Evolutionary conservation across 2,113 vertebrate species (phyloP), one percentile per base, ranked within the genome.

Genomic region (Mus pahari): DNA sequence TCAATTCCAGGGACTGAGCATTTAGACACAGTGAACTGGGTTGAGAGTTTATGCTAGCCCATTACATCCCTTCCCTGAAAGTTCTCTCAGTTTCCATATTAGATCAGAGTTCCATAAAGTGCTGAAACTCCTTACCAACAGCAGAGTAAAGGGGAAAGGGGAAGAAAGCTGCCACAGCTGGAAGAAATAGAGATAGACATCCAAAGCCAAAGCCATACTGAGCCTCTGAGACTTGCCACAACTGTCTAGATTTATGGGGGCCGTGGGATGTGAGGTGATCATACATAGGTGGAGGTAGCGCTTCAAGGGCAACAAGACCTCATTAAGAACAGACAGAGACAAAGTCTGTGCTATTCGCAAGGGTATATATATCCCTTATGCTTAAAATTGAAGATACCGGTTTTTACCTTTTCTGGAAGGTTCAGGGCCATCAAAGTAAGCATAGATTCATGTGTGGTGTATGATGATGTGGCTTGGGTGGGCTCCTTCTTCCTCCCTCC

Each of bases 191-290:
- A 92, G 75, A 90, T 58, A 90, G 75, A 88, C n/a, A 92, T 22
- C 28, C 60, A 48, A 79, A 55, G 24, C 24, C 60, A 48, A 84
- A 55, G 24, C 13, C 12, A 26, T 36, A 73, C 6, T 74, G 88
- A 45, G n/a, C 62, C 60, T 93, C 66, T 94, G 90, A 93, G 74
- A 81, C 22, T n/a, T 78, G 71, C 81, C 86, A 70, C 39, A n/a
- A 22, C 70, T 90, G 42, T 81, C 87, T 50, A 84, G 87, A 93
- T 95, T 96, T 90, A 93, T 89, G 74, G 70, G 64, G 62, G n/a
- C 62, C 53, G 42, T 88, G 70, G 53, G 90, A 36, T 60, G 58
- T 62, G 81, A 62, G 39, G 82, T 45, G 36, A 73, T 93, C 84
- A 78, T 73, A 96, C 39, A 77, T 90, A 68, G 36, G 71, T 94